Evolutionary conservation across 2,888 invertebrate genomes (phyloP), one percentile per base, ranked within the genome.

Genomic region (Rambutsinella grinnellia): DNA sequence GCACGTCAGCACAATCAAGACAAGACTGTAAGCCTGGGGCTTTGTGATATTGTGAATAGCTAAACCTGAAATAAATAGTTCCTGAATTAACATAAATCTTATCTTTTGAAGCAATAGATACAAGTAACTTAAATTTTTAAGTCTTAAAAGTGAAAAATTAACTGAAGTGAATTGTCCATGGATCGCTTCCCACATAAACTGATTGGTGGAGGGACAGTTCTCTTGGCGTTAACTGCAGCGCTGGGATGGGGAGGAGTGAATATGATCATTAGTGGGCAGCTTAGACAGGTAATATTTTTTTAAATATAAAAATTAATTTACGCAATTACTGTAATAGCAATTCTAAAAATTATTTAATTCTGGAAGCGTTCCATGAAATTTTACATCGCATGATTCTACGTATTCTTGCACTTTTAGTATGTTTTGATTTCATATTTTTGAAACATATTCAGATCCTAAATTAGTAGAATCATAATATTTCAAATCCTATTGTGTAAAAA

Each of bases 191-290:
- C 83, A 1, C 81, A 82, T 44, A 79, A 77, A 62, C 63, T 82
- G 58, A 80, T 83, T 49, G 76, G 82, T 51, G 79, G 78, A 60
- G 83, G 83, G 21, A 63, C 78, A n/a, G 80, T 75, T 15, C 69
- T 83, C 1, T 58, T 82, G 44, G 83, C 82, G 6, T 44, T 82
- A 15, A 80, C 82, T 0, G 70, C 80, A 19, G 83, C 83, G 2
- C 44, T 83, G 36, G 83, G 83, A 72, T 83, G 83, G 83, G 83
- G 83, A 23, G 83, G 83, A 6, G 69, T 83, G 27, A 76, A 62
- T 23, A 81, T 82, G 78, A 80, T 83, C 66, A 81, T 83, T 26
- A 72, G 74, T 49, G 83, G 83, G 47, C 81, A 82, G 71, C 58
- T 82, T 21, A 78, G 76, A 74, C 80, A 80, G 81, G 83, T 81